Evolutionary conservation across 1,140 invertebrate genomes (phyloP).

Genomic region (Colletes gigas): DNA sequence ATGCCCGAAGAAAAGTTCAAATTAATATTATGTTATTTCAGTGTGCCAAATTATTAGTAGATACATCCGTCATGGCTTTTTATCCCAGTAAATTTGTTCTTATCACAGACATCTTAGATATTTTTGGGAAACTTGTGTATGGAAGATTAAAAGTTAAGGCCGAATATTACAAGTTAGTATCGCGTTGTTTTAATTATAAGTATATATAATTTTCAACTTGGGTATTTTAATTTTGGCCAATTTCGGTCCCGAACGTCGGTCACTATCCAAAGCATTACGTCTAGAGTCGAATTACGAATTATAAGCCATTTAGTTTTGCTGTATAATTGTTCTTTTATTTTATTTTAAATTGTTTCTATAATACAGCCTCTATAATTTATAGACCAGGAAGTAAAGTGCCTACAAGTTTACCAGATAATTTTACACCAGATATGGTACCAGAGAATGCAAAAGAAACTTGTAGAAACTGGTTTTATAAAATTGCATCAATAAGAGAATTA

Average conservation of each 20-base stretch:
- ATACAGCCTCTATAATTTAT: not conserved
- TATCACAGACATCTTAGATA: constrained; percentile 97
- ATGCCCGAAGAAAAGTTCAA: not conserved
- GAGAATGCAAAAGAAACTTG: constrained; percentile 97
- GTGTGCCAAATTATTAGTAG: constrained; percentile 95
- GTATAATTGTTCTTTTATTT: no score
- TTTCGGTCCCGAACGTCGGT: no score
- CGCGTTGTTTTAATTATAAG: not conserved
- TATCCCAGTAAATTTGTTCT: constrained; percentile 99
- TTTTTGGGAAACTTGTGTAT: constrained; percentile 96
- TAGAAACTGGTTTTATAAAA: constrained; percentile 99
- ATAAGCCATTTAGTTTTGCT: no score
- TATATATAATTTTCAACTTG: constrained; percentile 28
- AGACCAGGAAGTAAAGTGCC: constrained; percentile 81
- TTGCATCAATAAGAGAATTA: constrained; percentile 97
- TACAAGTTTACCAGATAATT: constrained; percentile 85
- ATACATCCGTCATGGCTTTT: constrained; percentile 94
- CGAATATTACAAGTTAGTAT: constrained; percentile 83
- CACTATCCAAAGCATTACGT: no score
- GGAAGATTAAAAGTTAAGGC: constrained; percentile 92
- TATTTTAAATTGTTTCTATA: no score
- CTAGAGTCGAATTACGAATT: no score
- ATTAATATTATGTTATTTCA: constrained; percentile 79
- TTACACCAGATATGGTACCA: constrained; percentile 89
- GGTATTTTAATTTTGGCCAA: no score